Evolutionary conservation across 2,113 vertebrate genomes (phyloP), one percentile per base, ranked within the genome.

Genomic region (Platysteira castanea): DNA sequence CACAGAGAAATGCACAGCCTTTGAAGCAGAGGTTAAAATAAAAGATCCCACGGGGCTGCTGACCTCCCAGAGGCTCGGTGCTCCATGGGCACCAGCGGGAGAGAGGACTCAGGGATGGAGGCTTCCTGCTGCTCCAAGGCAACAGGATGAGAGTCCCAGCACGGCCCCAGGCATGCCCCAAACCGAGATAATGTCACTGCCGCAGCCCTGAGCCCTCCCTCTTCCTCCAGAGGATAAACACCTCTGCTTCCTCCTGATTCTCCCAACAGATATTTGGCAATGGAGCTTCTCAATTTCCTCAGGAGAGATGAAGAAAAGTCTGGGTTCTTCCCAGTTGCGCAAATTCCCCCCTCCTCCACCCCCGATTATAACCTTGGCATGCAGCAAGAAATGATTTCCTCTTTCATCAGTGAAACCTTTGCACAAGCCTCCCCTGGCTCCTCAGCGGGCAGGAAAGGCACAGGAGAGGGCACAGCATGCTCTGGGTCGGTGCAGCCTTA

Each of bases 201-300:
- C 78, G 60, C 41, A 47, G 65, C 54, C 23, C 85, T 82, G 50
- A 84, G 73, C 83, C 92, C 95, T 96, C 96, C 96, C 92, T 92
- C 91, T 97, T 97, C 96, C 96, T 96, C 80, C 39, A 1, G 70
- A 1, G 69, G 83, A 89, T 96, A 96, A 96, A 96, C 89, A 97
- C 83, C 91, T 95, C 96, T 91, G 87, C 96, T 97, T 97, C 96
- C 96, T 95, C 77, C 90, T 76, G 76, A 96, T 93, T 92, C 94
- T 95, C 89, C 75, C 94, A 95, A 94, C 93, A 96, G 94, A 96
- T 73, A 95, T 63, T 96, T 97, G 96, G 91, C 65, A 35, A 79
- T 64, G 2, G 19, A 93, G 30, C 68, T 68, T 71, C 95, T 85
- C 67, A 75, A 47, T 95, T 93, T 97, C 95, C 96, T 94, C 39